Conservation (phyloP, 2,113 vertebrate genomes). For the Hylia prasina region DNA sequence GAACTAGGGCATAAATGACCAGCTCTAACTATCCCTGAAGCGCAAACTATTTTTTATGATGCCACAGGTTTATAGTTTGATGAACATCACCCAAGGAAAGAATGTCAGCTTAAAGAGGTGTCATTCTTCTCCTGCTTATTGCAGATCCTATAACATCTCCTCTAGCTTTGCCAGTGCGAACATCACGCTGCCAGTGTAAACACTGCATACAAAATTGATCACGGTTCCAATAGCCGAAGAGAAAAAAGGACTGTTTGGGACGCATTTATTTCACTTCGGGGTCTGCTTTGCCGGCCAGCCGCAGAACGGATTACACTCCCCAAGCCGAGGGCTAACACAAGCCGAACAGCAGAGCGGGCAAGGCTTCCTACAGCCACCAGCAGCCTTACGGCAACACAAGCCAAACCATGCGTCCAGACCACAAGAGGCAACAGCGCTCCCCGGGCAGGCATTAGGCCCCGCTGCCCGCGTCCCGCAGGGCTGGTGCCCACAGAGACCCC, state of each 20-base stretch:
- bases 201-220: fast-evolving
- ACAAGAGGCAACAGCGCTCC: background rate
- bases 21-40: background rate
- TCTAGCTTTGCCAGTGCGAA: background rate
- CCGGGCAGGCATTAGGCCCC: fast-evolving
- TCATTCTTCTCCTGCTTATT: background rate
- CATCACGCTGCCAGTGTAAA: background rate
- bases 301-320: fast-evolving
- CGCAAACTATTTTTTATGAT: background rate
- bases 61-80: background rate
- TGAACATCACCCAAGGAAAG: background rate
- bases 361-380: background rate
- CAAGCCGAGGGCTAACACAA: background rate
- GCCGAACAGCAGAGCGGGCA: background rate
- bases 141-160: background rate
- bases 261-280: background rate
- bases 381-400: fast-evolving
- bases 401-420: fast-evolving
- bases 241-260: fast-evolving
- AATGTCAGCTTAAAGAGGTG: background rate
- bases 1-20: background rate
- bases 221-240: background rate
- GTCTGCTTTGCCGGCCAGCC: background rate
- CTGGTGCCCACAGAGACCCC: fast-evolving
- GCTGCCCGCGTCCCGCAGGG: background rate